Percentiles rank a stretch among this genome's conserved stretches.
These are phyloP conservation scores for Clepsis dumicolana DNA, from an alignment of 2,888 invertebrate species.

Conservation along the genomic window DNA sequence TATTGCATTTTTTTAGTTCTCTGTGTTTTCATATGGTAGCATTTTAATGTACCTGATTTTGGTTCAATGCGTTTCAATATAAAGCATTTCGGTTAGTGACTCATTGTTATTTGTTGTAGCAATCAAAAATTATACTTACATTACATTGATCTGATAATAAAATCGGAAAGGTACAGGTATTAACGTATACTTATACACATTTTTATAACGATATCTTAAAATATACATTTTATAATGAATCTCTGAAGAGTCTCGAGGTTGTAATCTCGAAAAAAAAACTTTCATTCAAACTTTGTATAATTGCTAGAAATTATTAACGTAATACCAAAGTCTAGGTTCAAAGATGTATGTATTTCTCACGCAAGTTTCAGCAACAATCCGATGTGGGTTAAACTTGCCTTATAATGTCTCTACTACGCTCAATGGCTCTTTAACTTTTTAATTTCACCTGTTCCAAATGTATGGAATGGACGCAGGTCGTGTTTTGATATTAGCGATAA, in stretches of 20 bases:
- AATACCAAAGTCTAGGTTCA: background rate
- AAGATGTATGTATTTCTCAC: background rate
- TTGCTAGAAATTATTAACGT: background rate
- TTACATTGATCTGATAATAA: background rate
- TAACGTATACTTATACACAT: background rate
- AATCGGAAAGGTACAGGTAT: background rate
- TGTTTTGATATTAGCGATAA: no score
- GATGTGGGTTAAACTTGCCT: background rate
- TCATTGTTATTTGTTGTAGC: background rate
- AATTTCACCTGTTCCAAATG: background rate
- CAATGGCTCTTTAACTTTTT: background rate
- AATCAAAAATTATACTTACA: background rate
- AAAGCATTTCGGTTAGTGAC: background rate
- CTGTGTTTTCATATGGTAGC: no score
- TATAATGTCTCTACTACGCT: no score
- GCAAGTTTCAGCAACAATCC: background rate
- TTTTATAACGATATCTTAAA: background rate
- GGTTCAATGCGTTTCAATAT: background rate
- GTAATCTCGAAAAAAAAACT: background rate
- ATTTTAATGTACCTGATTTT: background rate
- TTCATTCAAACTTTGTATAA: background rate
- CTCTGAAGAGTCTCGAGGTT: background rate
- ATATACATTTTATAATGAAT: background rate
- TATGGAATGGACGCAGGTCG: no score
- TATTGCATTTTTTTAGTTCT: background rate